These are phyloP conservation scores for Sebastes wilsoni DNA, from an alignment of 2,797 vertebrate species.

Conservation along the genomic window DNA sequence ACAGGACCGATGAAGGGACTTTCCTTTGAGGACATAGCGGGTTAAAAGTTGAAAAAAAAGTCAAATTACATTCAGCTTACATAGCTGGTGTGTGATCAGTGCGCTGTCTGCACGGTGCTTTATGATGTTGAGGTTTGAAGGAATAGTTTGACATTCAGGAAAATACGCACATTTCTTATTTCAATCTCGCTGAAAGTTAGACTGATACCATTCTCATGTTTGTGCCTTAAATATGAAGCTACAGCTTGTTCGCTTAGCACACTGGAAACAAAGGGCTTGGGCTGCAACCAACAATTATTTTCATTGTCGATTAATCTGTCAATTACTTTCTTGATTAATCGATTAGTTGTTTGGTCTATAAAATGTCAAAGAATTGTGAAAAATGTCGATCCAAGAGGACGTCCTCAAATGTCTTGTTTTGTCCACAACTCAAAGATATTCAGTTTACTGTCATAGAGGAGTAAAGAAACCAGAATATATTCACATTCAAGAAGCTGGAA, in stretches of 20 bases:
- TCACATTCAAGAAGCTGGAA: too few species aligned
- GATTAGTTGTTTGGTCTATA: too few species aligned
- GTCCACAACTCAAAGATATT: too few species aligned
- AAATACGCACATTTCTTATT: neutral
- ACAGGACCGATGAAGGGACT: conserved; percentile 16
- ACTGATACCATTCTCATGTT: neutral
- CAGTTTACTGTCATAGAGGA: too few species aligned
- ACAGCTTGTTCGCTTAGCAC: neutral
- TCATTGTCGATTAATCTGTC: too few species aligned
- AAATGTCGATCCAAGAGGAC: too few species aligned
- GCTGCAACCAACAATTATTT: too few species aligned
- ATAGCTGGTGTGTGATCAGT: conserved; percentile 60
- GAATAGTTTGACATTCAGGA: neutral
- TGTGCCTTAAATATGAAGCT: conserved; percentile 9
- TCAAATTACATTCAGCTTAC: conserved; percentile 68
- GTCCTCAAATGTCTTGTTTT: too few species aligned
- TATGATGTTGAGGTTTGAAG: conserved; percentile 10
- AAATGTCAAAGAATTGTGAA: fast-evolving
- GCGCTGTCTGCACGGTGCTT: conserved; percentile 37
- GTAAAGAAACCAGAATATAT: too few species aligned
- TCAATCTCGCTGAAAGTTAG: neutral
- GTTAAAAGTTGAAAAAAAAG: conserved; percentile 8
- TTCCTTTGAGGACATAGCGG: conserved; percentile 43
- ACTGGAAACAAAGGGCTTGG: neutral
- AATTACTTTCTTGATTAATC: too few species aligned